A percentile compares a stretch with the other conserved stretches of the same genome.
phyloP scores from a whole-genome alignment of 2,797 vertebrate species.

The Rhynchonycteris naso region DNA sequence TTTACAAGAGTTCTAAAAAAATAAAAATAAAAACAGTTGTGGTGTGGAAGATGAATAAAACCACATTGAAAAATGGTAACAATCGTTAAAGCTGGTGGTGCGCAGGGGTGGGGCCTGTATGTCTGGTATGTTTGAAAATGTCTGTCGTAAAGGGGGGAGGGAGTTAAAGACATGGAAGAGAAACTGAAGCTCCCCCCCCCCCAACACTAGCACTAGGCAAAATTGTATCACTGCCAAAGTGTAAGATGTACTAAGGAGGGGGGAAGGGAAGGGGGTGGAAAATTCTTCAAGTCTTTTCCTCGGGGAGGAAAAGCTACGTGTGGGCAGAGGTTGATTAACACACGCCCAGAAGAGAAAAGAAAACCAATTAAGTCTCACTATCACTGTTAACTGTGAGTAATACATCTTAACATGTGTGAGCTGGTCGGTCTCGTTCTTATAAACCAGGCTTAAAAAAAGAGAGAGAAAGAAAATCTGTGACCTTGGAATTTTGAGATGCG shows the following conservation, averaged over 20 bases:
- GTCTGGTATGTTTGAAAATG: neutral
- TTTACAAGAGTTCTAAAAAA: neutral
- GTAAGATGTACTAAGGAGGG: neutral
- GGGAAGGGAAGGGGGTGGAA: neutral
- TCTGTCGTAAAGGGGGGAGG: neutral
- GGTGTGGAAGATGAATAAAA: neutral
- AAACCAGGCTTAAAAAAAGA: neutral
- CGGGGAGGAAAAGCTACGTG: too few relatives aligned
- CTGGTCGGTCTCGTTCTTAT: neutral
- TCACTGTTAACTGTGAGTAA: neutral
- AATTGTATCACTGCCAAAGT: neutral
- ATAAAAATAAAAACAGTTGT: neutral
- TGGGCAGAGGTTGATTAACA: neutral
- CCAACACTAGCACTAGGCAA: neutral
- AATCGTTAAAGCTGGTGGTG: fast-evolving
- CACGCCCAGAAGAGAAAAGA: neutral
- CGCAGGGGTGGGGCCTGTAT: fast-evolving
- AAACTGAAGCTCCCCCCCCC: neutral
- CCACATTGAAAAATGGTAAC: neutral
- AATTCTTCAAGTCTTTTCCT: neutral
- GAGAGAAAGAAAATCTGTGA: neutral
- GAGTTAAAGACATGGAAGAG: neutral
- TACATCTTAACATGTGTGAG: neutral
- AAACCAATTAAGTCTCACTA: neutral
- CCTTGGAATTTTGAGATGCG: neutral